Evolutionary conservation across 1,140 invertebrate genomes (phyloP).

Genomic region (Drosophila azteca): DNA sequence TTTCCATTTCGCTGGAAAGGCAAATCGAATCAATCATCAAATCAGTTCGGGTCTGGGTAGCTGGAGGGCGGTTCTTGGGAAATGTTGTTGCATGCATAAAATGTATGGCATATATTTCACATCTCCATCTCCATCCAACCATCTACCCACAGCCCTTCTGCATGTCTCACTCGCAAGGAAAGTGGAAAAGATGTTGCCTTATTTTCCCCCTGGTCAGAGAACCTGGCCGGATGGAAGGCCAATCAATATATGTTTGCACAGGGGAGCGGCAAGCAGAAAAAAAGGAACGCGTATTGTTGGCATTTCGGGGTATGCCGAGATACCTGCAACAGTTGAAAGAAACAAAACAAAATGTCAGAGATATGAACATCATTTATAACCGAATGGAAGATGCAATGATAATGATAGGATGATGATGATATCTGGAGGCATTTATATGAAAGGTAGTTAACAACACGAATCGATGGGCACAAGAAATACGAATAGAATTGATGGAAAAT

Average conservation of each 20-base stretch:
- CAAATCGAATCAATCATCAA: conserved; percentile 53
- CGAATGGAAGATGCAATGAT: not conserved
- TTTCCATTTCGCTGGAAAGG: conserved; percentile 27
- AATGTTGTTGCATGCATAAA: conserved; percentile 52
- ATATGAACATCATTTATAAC: not conserved
- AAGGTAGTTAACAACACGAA: not conserved
- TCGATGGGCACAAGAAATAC: not conserved
- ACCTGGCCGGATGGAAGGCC: conserved; percentile 19
- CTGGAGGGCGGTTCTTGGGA: conserved; percentile 15
- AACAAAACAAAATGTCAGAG: not conserved
- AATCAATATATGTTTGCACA: conserved; percentile 41
- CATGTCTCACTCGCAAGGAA: too few species aligned
- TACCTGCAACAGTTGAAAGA: conserved; percentile 28
- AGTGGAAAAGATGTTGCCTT: not conserved
- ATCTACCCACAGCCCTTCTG: too few species aligned
- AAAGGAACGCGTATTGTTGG: not conserved
- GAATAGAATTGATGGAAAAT: too few species aligned
- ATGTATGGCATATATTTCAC: conserved; percentile 49
- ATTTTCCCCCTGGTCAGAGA: not conserved
- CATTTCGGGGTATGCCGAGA: too few species aligned
- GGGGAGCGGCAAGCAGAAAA: conserved; percentile 2
- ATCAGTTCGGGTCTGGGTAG: conserved; percentile 15
- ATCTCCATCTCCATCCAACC: conserved; percentile 4
- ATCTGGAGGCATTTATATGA: not conserved
- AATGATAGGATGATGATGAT: too few species aligned